Evolutionary conservation across 2,888 invertebrate species (phyloP).

Genomic region (Drosophila parthenogenetica): DNA sequence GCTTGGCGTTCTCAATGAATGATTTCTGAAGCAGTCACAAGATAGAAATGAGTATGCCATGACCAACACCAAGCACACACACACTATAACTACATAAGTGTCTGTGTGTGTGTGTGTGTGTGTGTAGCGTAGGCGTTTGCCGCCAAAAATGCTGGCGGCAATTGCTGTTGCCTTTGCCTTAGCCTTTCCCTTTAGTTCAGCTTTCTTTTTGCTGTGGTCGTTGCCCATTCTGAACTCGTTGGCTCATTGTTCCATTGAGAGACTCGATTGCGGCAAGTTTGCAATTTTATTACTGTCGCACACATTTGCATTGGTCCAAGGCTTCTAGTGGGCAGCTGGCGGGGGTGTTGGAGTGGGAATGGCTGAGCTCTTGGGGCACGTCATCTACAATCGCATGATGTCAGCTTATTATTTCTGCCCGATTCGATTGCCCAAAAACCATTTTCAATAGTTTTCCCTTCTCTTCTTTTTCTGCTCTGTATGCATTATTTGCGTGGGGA

Average conservation of each 20-base stretch:
- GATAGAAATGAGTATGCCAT: constrained; percentile 36
- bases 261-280: constrained; percentile 58
- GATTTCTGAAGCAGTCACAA: constrained; percentile 76
- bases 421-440: constrained; percentile 34
- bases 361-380: constrained; percentile 37
- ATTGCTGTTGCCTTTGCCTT: constrained; percentile 20
- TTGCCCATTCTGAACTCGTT: constrained; percentile 43
- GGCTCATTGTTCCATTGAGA: constrained; percentile 67
- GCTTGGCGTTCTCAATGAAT: constrained; percentile 72
- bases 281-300: constrained; percentile 60
- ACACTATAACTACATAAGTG: neutral
- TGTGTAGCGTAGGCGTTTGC: constrained; percentile 73
- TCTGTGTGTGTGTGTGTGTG: constrained; percentile 17
- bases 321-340: too few species aligned
- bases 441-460: neutral
- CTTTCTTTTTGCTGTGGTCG: neutral
- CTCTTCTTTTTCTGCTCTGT: neutral
- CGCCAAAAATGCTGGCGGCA: constrained; percentile 72
- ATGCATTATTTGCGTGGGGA: constrained; percentile 2
- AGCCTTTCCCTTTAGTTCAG: constrained; percentile 7
- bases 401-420: constrained; percentile 46
- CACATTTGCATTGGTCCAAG: constrained; percentile 57
- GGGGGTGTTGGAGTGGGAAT: constrained; percentile 5
- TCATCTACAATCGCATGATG: constrained; percentile 55
- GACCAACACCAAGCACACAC: constrained; percentile 39